phyloP scores from a whole-genome alignment of 1,140 invertebrate genomes.

The Bombus impatiens region DNA sequence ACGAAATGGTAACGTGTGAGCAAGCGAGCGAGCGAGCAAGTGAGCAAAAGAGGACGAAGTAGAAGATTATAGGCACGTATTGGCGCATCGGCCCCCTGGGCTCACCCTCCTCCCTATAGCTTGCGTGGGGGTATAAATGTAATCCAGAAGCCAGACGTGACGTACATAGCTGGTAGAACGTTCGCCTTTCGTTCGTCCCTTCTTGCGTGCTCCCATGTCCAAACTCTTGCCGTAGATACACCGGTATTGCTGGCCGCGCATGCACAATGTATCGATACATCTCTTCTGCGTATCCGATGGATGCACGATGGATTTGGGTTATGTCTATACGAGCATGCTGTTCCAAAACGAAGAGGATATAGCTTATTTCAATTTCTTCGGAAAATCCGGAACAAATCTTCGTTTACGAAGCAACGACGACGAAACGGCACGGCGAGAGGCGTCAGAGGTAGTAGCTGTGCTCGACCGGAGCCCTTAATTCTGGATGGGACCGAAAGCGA shows the following conservation, averaged over 20 bases:
- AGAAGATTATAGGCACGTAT: constrained; percentile 80
- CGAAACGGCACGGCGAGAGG: neutral
- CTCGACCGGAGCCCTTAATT: constrained; percentile 6
- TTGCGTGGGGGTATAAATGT: constrained; percentile 75
- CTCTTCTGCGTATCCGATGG: neutral
- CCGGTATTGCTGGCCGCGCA: neutral
- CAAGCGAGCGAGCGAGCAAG: constrained; percentile 36
- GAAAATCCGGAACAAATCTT: constrained; percentile 1
- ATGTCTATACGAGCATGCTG: too few relatives aligned
- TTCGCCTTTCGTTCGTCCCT: constrained; percentile 51
- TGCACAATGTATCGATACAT: neutral
- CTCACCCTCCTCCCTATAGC: constrained; percentile 49
- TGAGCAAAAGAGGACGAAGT: constrained; percentile 51
- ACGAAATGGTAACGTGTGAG: constrained; percentile 23
- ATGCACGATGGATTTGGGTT: neutral
- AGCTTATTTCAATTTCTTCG: constrained; percentile 17
- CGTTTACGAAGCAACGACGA: neutral
- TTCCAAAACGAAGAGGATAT: neutral
- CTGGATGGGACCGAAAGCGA: neutral
- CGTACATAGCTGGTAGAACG: constrained; percentile 73
- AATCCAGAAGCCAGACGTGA: constrained; percentile 79
- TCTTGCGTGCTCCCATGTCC: constrained; percentile 35
- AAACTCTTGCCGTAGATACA: constrained; percentile 23
- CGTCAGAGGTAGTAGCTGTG: too few relatives aligned
- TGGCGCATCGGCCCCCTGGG: constrained; percentile 77